Conservation (phyloP, 2,888 invertebrate genomes). For the Amorpha juglandis region DNA sequence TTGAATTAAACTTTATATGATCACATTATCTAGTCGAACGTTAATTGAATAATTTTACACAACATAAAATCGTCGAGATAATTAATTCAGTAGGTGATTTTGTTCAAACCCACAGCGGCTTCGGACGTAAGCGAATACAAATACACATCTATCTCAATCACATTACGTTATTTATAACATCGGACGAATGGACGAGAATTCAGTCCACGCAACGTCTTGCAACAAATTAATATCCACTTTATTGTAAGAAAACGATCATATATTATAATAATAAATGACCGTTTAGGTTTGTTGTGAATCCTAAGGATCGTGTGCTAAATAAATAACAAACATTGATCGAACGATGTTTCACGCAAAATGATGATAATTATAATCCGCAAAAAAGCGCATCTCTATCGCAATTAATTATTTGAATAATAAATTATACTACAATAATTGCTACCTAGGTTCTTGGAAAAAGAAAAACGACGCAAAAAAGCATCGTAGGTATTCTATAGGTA, state of each 20-base stretch:
- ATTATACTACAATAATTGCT: constrained; percentile 2
- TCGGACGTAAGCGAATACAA: constrained; percentile 4
- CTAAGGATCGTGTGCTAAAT: not conserved
- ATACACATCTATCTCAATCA: constrained; percentile 13
- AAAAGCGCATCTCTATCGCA: not conserved
- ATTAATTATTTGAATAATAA: not conserved
- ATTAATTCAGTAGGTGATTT: not conserved
- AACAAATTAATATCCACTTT: not conserved
- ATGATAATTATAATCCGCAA: not conserved
- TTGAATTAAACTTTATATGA: not conserved
- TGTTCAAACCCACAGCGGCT: constrained; percentile 18
- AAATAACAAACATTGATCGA: not conserved
- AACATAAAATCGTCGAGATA: constrained; percentile 2
- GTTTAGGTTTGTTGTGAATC: not conserved
- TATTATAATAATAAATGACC: not conserved
- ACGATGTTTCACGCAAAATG: not conserved
- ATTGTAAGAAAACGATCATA: not conserved
- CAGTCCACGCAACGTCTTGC: not conserved
- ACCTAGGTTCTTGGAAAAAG: not conserved
- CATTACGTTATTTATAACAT: constrained; percentile 8
- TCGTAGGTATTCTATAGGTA: constrained; percentile 28
- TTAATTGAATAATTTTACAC: constrained; percentile 11
- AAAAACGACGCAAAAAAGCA: constrained; percentile 10
- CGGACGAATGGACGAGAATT: not conserved
- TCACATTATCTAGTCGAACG: not conserved